Conservation (phyloP, 2,797 vertebrate species). For the Dicrostonyx torquatus region DNA sequence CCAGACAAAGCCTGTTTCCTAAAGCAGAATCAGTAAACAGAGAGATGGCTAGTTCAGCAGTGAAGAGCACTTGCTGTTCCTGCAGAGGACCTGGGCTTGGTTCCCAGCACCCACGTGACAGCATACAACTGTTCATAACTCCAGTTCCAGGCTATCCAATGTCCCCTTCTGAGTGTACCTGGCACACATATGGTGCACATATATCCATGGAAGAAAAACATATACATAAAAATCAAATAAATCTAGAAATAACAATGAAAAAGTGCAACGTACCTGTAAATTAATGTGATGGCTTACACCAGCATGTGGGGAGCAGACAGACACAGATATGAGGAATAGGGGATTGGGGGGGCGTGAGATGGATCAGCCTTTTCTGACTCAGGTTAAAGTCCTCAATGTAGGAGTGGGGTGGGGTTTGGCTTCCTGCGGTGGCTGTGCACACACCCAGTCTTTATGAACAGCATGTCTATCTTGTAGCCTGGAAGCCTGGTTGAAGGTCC, state of each 20-base stretch:
- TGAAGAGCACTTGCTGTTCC: not conserved
- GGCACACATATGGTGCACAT: not conserved
- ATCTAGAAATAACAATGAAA: not conserved
- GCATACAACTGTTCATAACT: not conserved
- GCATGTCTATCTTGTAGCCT: not conserved
- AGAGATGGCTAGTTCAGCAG: not conserved
- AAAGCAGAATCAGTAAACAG: accelerated
- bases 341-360: no score
- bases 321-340: not conserved
- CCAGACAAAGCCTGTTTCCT: accelerated
- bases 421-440: no score
- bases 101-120: not conserved
- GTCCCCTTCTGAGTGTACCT: not conserved
- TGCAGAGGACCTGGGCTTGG: not conserved
- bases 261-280: not conserved
- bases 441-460: not conserved
- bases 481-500: not conserved
- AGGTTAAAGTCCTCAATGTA: not conserved
- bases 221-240: not conserved
- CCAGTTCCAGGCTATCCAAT: not conserved
- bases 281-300: not conserved
- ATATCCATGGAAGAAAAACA: not conserved
- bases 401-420: not conserved
- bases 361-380: not conserved
- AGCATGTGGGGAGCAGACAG: not conserved